Base-by-base conservation (phyloP, 2,113 vertebrate genomes). In the Eulacestoma nigropectus region DNA sequence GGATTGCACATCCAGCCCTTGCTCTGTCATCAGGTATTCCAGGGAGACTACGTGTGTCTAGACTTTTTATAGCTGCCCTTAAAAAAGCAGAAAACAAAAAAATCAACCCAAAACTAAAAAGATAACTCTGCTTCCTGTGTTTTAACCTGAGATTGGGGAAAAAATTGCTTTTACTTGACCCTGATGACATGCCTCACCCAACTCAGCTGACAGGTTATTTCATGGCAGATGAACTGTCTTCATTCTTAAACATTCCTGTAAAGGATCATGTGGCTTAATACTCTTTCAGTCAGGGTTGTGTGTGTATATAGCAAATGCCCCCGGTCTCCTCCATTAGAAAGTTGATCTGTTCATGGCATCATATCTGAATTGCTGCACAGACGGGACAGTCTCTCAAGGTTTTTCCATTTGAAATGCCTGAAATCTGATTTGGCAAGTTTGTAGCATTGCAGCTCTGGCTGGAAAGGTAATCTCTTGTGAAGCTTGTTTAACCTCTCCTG, bases 401-500 rank as follows among this genome's bases (percentile, higher is more conserved):
- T 91, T 94, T 93, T 91, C 74, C n/a, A 26, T 82, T 42, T 82
- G 70, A 87, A 95, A 89, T 73, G 63, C 49, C 33, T 70, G 62
- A 94, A 94, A 85, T 90, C 35, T 87, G 84, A 83, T 90, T 89
- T 87, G 86, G 57, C 32, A 76, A 35, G 56, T 91, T 39, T 50
- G 63, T 96, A 87, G n/a, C 74, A 32, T 5, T 69, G 74, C 77
- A 85, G 63, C 23, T 73, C 37, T 69, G 56, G 26, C 41, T 91
- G 65, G 69, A 73, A 60, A 76, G 20, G 49, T 84, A 82, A 92
- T 87, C 37, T 68, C 62, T 56, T 49, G 53, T 69, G 23, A 79
- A 84, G 37, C 41, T 27, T 53, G 29, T 65, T 29, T 76, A 84
- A 57, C 42, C 8, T 55, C 56, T 62, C 18, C 19, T n/a, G 56